These are phyloP conservation scores for Aleiodes sp. DNA, from an alignment of 1,140 invertebrate species.

Conservation along the genomic window DNA sequence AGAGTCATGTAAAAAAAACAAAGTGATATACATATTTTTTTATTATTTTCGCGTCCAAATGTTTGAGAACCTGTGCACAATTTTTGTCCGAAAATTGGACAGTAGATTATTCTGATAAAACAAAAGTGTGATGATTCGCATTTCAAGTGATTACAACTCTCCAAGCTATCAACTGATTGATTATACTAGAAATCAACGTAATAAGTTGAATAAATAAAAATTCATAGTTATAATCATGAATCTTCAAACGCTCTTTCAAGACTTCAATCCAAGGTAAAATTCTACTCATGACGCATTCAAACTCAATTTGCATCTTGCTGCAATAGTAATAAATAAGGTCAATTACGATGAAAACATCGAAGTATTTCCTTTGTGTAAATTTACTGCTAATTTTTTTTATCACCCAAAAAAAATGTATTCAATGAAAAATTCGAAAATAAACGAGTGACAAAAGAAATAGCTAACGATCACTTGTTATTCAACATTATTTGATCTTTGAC, in stretches of 20 bases:
- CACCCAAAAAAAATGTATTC: slow-evolving; percentile 9
- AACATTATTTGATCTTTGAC: background rate
- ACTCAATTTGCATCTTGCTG: background rate
- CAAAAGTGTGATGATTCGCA: too few species aligned
- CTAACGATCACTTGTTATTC: background rate
- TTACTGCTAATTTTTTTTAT: slow-evolving; percentile 21
- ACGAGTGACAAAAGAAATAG: slow-evolving; percentile 21
- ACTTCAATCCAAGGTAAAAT: slow-evolving; percentile 89
- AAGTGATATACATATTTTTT: too few species aligned
- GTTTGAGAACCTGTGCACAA: too few species aligned
- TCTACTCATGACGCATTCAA: slow-evolving; percentile 19
- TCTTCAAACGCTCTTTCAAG: slow-evolving; percentile 88
- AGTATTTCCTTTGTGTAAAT: too few species aligned
- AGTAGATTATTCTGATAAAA: too few species aligned
- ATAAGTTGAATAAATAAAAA: background rate
- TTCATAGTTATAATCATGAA: slow-evolving; percentile 72
- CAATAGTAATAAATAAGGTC: background rate
- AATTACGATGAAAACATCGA: background rate
- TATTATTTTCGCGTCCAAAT: too few species aligned
- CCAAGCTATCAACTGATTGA: too few species aligned
- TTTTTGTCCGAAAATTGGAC: too few species aligned
- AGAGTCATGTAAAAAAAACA: too few species aligned
- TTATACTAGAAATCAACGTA: background rate
- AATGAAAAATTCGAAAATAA: too few species aligned
- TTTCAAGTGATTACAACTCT: too few species aligned